Percentiles rank a stretch among this genome's conserved stretches.
These are phyloP conservation scores for Meghimatium bilineatum DNA, from an alignment of 2,888 invertebrate species.

Conservation along the genomic window DNA sequence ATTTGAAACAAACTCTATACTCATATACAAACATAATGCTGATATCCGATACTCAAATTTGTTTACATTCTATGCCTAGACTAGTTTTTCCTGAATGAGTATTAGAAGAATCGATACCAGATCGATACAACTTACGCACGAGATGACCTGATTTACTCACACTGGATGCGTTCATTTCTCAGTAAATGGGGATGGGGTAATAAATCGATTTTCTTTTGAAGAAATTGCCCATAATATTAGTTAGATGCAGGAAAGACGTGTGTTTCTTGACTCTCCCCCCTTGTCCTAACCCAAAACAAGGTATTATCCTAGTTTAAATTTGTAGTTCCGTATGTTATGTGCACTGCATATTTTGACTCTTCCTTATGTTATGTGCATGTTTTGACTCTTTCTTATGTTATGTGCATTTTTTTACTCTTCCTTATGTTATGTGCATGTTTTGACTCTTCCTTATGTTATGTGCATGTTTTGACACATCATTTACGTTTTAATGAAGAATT, in stretches of 20 bases:
- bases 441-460: too few species aligned
- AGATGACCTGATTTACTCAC: slow-evolving; percentile 33
- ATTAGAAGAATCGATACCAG: slow-evolving; percentile 15
- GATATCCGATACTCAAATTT: not conserved
- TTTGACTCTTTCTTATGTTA: too few species aligned
- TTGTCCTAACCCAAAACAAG: not conserved
- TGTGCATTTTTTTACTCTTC: too few species aligned
- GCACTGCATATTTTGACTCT: too few species aligned
- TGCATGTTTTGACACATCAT: too few species aligned
- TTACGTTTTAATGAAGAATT: too few species aligned
- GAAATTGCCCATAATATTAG: not conserved
- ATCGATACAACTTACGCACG: slow-evolving; percentile 48
- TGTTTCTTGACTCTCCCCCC: not conserved
- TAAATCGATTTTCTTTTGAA: not conserved
- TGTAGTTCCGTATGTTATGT: too few species aligned
- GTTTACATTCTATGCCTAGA: not conserved
- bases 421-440: too few species aligned
- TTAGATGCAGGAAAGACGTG: not conserved
- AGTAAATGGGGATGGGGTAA: not conserved
- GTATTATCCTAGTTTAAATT: too few species aligned
- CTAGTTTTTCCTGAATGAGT: slow-evolving; percentile 47
- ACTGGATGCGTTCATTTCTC: slow-evolving; percentile 1
- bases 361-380: too few species aligned
- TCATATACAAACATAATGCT: not conserved
- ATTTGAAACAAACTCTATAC: not conserved